These are phyloP conservation scores for Lichenostomus cassidix DNA, from an alignment of 2,113 vertebrate species.

Conservation along the genomic window DNA sequence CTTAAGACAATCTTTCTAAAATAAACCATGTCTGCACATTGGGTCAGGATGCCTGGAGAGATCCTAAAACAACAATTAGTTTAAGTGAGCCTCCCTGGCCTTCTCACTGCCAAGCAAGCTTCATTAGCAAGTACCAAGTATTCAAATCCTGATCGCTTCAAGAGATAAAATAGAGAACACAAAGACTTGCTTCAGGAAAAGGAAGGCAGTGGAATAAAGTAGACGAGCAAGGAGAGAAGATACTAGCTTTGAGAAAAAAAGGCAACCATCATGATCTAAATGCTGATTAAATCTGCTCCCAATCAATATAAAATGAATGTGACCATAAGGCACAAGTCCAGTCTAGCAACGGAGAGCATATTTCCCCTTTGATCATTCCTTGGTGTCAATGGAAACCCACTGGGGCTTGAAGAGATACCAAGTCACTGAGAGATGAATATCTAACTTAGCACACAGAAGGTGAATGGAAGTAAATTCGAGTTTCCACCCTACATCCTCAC, in stretches of 20 bases:
- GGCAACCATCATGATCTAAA: background rate
- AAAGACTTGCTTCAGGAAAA: background rate
- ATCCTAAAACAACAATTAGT: background rate
- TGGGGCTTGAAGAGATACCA: background rate
- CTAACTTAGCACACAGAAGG: background rate
- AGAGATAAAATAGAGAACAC: background rate
- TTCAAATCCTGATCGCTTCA: background rate
- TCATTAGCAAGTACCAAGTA: slow-evolving; percentile 15
- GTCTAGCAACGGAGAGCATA: background rate
- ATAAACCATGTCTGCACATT: background rate
- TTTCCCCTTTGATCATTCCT: background rate
- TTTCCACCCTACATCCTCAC: background rate
- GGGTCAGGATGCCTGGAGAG: background rate
- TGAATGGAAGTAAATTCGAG: background rate
- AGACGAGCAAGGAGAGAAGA: background rate
- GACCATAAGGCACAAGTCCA: background rate
- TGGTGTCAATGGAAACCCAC: background rate
- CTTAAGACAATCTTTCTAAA: background rate
- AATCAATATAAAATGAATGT: background rate
- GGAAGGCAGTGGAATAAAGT: background rate
- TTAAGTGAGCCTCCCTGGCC: background rate
- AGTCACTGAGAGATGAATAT: background rate
- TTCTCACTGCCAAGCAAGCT: background rate
- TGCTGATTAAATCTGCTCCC: background rate
- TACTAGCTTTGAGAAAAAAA: background rate